Percentiles rank a stretch among this genome's conserved stretches.
Conservation (phyloP, 2,888 invertebrate genomes). For the Orthonychiurus folsomi region DNA sequence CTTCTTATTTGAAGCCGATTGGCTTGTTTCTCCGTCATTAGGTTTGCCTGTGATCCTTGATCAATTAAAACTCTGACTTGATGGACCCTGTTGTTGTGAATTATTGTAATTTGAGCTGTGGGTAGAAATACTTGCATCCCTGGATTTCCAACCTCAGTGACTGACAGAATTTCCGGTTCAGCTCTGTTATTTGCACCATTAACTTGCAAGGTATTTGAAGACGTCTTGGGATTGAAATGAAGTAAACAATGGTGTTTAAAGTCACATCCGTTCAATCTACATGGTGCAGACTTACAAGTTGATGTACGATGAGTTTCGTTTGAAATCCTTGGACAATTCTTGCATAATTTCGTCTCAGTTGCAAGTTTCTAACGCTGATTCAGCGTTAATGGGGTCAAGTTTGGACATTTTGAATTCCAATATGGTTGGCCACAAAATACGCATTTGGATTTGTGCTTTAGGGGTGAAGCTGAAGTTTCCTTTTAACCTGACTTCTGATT, state of each 20-base stretch:
- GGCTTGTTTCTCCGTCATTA: not conserved
- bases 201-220: not conserved
- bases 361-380: not conserved
- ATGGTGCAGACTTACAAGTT: not conserved
- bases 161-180: not conserved
- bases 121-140: not conserved
- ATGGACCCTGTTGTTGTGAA: not conserved
- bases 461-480: not conserved
- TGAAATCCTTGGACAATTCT: not conserved
- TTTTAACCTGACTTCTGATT: not conserved
- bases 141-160: not conserved
- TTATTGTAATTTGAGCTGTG: not conserved
- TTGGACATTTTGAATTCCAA: not conserved
- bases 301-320: not conserved
- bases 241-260: not conserved
- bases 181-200: not conserved
- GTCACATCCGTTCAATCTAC: not conserved
- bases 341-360: not conserved
- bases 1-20: not conserved
- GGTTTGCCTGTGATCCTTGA: not conserved
- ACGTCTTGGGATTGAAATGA: not conserved
- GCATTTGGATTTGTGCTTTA: too few relatives aligned
- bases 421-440: not conserved
- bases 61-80: not conserved
- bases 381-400: not conserved